A percentile compares a stretch with the other conserved stretches of the same genome.
Evolutionary conservation across 2,113 vertebrate genomes (phyloP).

Genomic region (Chionis minor): DNA sequence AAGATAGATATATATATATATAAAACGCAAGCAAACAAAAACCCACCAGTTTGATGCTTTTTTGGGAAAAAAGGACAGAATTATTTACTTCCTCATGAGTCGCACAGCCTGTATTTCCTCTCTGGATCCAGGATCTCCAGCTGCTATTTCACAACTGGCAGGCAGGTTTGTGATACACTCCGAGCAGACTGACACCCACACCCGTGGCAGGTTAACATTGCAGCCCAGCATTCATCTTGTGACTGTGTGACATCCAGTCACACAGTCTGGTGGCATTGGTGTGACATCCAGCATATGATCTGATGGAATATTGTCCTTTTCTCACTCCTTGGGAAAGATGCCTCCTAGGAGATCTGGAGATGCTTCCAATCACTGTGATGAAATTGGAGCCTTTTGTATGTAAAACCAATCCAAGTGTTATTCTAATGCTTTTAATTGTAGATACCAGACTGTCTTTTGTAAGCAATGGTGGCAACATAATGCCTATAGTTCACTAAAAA

Average conservation of each 20-base stretch:
- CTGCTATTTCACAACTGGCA: neutral
- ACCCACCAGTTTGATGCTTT: neutral
- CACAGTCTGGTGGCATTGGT: too few relatives aligned
- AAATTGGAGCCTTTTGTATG: neutral
- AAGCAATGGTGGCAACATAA: neutral
- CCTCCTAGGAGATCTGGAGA: neutral
- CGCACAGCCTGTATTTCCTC: neutral
- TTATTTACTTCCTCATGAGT: neutral
- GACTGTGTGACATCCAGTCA: neutral
- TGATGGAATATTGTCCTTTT: neutral
- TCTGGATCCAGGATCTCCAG: neutral
- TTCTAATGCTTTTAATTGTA: neutral
- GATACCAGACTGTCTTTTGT: neutral
- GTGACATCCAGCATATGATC: neutral
- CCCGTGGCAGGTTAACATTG: neutral
- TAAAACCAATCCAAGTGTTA: neutral
- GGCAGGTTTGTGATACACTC: neutral
- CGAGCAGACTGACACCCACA: neutral
- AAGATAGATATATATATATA: neutral
- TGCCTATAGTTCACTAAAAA: neutral
- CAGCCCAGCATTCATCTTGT: neutral
- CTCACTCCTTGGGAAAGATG: neutral
- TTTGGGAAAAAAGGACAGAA: accelerated
- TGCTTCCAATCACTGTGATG: neutral
- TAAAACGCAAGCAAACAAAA: neutral